Evolutionary conservation across 1,140 invertebrate genomes (phyloP), one percentile per base, ranked within the genome.

Genomic region (Lucilia sericata): DNA sequence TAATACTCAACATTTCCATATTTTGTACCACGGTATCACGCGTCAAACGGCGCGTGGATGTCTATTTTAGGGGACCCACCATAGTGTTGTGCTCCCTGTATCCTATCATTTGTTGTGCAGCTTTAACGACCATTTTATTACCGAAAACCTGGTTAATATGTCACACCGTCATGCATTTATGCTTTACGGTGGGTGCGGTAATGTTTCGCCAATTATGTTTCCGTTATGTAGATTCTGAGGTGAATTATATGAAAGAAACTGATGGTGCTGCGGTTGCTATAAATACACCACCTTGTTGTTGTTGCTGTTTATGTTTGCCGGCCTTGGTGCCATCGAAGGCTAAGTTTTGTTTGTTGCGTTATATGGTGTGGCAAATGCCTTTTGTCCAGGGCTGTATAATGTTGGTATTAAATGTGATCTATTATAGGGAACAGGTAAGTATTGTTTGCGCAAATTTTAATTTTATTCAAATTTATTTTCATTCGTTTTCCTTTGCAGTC

Each of bases 111-210:
- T 88, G 88, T 34, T 10, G 90, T 74, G 88, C 88, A 0, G 89
- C 89, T 0, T 36, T 91, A 74, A 84, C 88, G 0, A 90, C 89
- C 65, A 87, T 91, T n/a, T 65, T 91, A 74, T 82, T 89, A 82
- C 89, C 89, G 0, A 88, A 88, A 42, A 84, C 87, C 70, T 90
- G 89, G 89, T 87, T 91, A n/a, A 74, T 87, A 1, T 91, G 89
- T 81, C 88, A 91, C 81, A 91, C 89, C 8, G 86, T 90, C 19
- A 91, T 91, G 89, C 89, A 91, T 85, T 83, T 86, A n/a, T 90
- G 86, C 84, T 91, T 91, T 78, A 90, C 89, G 84, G 70, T 89
- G 10, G 88, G 89, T 3, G 88, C 87, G 5, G 86, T 88, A 0
- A 74, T 86, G 0, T 91, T 88, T 74, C 86, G 88, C 17, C 86